Evolutionary conservation across 2,888 invertebrate species (phyloP).

Genomic region (Rotaria macrura): DNA sequence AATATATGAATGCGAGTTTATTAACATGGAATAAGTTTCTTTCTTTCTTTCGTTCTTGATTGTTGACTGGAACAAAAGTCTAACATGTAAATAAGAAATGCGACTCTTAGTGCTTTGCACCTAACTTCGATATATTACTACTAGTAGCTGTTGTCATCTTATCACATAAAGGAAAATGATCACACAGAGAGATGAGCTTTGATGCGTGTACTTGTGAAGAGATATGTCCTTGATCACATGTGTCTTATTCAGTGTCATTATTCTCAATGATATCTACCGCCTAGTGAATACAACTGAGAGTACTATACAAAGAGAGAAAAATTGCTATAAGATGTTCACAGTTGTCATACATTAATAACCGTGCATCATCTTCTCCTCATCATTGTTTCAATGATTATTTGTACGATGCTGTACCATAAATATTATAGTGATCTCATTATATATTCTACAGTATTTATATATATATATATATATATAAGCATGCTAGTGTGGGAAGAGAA

Average conservation of each 20-base stretch:
- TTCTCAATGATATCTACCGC: background rate
- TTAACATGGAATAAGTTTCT: no score
- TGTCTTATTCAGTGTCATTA: background rate
- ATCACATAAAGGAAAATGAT: background rate
- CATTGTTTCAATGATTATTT: background rate
- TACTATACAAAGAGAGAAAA: no score
- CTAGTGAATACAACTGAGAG: background rate
- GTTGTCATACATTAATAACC: background rate
- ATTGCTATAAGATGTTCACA: background rate
- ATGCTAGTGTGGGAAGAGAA: background rate
- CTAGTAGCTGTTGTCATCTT: background rate
- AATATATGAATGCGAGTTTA: background rate
- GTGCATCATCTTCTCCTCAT: background rate
- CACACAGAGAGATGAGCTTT: background rate
- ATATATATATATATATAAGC: background rate
- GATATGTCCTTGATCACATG: background rate
- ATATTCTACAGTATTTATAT: background rate
- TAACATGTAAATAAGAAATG: background rate
- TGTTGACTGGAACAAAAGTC: background rate
- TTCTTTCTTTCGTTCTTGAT: no score
- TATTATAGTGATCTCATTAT: background rate
- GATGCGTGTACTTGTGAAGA: slow-evolving; percentile 8
- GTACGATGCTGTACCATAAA: background rate
- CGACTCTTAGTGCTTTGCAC: background rate
- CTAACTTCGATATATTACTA: background rate